These are phyloP conservation scores for Clarias gariepinus DNA, from an alignment of 2,113 vertebrate species.

Conservation along the genomic window DNA sequence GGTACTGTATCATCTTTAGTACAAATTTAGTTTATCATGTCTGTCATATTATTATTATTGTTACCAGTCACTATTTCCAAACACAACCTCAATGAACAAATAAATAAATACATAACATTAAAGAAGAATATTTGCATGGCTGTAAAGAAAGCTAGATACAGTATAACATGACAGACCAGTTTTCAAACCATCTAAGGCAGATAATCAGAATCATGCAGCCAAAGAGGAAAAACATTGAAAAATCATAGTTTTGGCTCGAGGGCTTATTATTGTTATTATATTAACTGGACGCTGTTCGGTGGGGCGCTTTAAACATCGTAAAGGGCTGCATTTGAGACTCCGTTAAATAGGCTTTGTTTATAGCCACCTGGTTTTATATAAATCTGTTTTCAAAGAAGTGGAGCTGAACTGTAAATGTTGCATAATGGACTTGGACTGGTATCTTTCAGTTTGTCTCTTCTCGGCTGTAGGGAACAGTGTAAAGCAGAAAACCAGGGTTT, in stretches of 20 bases:
- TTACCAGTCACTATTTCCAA: no score
- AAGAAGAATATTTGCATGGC: no score
- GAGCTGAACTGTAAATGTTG: constrained; percentile 15
- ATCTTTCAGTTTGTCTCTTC: background rate
- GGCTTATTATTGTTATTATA: constrained; percentile 10
- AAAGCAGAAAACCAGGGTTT: background rate
- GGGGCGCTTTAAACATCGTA: constrained; percentile 1
- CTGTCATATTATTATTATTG: no score
- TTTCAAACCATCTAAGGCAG: background rate
- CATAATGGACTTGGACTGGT: background rate
- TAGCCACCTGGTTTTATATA: constrained; percentile 8
- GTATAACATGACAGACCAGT: no score
- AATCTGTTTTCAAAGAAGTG: constrained; percentile 13
- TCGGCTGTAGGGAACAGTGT: background rate
- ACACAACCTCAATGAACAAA: no score
- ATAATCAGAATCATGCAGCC: background rate
- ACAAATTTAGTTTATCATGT: no score
- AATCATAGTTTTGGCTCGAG: background rate
- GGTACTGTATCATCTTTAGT: no score
- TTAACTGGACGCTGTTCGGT: background rate
- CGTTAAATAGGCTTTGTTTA: constrained; percentile 20
- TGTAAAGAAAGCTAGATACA: no score
- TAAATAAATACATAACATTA: no score
- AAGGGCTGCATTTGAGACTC: background rate
- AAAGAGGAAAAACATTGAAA: background rate